phyloP scores from a whole-genome alignment of 2,113 vertebrate species.

The Loxodonta africana region DNA sequence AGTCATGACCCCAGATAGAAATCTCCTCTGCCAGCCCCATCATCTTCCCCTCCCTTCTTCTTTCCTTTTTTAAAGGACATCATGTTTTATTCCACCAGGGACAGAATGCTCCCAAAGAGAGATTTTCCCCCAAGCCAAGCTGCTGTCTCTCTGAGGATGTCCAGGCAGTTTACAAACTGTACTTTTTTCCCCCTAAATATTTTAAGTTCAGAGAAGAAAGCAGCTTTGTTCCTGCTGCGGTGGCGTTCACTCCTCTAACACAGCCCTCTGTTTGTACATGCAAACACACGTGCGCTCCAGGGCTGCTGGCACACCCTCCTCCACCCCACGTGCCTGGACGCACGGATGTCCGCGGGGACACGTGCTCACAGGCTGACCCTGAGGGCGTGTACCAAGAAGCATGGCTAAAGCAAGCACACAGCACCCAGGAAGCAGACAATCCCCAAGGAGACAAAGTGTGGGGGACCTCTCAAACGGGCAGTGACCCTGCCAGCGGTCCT shows the following conservation, averaged over 20 bases:
- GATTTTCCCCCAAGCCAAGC: conserved; percentile 64
- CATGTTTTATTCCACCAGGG: conserved; percentile 76
- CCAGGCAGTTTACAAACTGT: conserved; percentile 74
- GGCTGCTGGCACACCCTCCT: background rate
- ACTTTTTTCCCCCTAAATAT: conserved; percentile 27
- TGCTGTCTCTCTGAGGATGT: conserved; percentile 72
- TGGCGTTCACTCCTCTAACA: background rate
- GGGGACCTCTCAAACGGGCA: background rate
- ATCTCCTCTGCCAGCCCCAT: background rate
- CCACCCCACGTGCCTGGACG: background rate
- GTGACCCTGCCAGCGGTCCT: background rate
- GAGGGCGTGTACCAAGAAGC: background rate
- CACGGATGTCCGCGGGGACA: background rate
- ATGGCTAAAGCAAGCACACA: background rate
- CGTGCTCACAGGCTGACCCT: background rate
- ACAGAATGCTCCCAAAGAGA: conserved; percentile 74
- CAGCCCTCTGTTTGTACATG: conserved; percentile 46
- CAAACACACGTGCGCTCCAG: background rate
- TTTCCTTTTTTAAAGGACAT: conserved; percentile 65
- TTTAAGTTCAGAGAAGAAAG: conserved; percentile 75
- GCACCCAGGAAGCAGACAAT: background rate
- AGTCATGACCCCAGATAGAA: conserved; percentile 33
- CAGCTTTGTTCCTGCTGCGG: conserved; percentile 39
- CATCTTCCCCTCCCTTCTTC: background rate
- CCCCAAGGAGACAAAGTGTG: background rate